Conservation (phyloP, 92 coral and sea anemone species). For the Isaurus tuberculatus region DNA sequence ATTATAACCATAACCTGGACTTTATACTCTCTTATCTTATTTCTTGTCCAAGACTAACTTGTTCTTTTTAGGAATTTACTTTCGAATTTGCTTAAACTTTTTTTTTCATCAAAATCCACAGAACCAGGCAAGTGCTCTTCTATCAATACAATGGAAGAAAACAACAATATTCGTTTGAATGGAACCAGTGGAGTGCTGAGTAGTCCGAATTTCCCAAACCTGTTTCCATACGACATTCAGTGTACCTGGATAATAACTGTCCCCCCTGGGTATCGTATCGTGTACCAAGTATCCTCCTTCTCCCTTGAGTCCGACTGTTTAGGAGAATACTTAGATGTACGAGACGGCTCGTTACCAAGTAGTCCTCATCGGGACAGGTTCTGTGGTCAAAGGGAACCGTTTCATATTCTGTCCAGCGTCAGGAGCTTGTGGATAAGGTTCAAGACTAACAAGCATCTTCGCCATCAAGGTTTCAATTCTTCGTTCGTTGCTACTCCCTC, state of each 20-base stretch:
- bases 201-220: slow-evolving; percentile 77
- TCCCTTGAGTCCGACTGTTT: slow-evolving; percentile 23
- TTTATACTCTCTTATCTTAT: too few relatives aligned
- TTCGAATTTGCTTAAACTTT: background rate
- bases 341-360: slow-evolving; percentile 19
- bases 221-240: slow-evolving; percentile 58
- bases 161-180: slow-evolving; percentile 49
- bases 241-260: slow-evolving; percentile 78
- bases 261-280: slow-evolving; percentile 50
- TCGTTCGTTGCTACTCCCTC: slow-evolving; percentile 33
- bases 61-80: background rate
- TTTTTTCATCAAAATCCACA: background rate
- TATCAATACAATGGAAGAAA: slow-evolving; percentile 53
- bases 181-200: slow-evolving; percentile 49
- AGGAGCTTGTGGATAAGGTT: slow-evolving; percentile 43
- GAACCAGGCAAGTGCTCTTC: slow-evolving; percentile 52
- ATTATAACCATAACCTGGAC: too few relatives aligned
- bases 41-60: too few relatives aligned
- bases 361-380: slow-evolving; percentile 29
- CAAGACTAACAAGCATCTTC: slow-evolving; percentile 33
- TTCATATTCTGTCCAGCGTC: slow-evolving; percentile 15
- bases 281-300: slow-evolving; percentile 23
- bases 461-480: slow-evolving; percentile 27
- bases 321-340: slow-evolving; percentile 30
- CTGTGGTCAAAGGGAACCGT: slow-evolving; percentile 15